Conservation (phyloP, 1,140 invertebrate species). For the Acyrthosiphon pisum region DNA sequence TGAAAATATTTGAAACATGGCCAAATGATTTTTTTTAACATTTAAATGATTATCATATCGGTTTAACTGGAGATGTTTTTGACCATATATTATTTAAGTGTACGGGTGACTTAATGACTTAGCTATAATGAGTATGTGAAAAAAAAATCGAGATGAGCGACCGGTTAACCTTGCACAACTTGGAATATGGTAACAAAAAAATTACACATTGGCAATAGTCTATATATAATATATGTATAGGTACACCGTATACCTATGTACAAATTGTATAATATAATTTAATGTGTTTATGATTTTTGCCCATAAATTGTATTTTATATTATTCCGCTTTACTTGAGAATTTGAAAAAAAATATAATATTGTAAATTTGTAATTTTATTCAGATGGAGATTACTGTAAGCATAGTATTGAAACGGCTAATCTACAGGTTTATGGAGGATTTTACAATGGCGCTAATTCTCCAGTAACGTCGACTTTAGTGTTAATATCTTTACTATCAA, state of each 20-base stretch:
- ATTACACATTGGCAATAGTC: slow-evolving; percentile 5
- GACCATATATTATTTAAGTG: not conserved
- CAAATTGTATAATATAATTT: not conserved
- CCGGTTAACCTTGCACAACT: slow-evolving; percentile 45
- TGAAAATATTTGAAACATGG: not conserved
- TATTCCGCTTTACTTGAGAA: not conserved
- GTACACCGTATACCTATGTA: no score
- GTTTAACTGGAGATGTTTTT: not conserved
- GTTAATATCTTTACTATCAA: slow-evolving; percentile 21
- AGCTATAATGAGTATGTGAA: not conserved
- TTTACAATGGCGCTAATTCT: slow-evolving; percentile 69
- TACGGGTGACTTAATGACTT: not conserved
- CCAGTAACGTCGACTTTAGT: not conserved
- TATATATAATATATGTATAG: not conserved
- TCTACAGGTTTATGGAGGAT: slow-evolving; percentile 81
- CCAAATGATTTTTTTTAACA: not conserved
- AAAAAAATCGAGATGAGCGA: slow-evolving; percentile 33
- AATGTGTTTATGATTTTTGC: not conserved
- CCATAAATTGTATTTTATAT: not conserved
- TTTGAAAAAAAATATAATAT: not conserved
- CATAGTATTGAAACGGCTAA: slow-evolving; percentile 84
- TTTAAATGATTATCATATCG: not conserved
- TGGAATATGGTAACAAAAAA: slow-evolving; percentile 15
- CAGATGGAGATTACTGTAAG: slow-evolving; percentile 84
- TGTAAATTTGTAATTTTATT: slow-evolving; percentile 55